Evolutionary conservation across 35 echinoderm and acorn worm genomes (phyloP).

Genomic region (Antedon bifida): DNA sequence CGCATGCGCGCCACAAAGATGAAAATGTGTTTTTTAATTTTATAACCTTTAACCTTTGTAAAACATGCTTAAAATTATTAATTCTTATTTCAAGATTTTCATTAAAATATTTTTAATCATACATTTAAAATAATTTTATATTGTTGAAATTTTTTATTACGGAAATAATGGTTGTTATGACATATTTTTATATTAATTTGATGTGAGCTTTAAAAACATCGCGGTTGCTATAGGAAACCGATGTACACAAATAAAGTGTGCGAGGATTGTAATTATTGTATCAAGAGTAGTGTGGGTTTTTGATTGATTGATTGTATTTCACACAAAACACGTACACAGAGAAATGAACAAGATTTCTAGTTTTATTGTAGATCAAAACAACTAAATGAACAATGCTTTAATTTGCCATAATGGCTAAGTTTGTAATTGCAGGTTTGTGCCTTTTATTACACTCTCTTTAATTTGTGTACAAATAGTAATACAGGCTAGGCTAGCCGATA

Average conservation of each 20-base stretch:
- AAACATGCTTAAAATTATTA: neutral
- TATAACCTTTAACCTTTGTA: neutral
- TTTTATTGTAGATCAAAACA: neutral
- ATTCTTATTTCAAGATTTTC: no score
- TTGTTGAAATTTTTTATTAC: no score
- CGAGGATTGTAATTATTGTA: neutral
- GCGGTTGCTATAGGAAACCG: neutral
- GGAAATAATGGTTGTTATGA: no score
- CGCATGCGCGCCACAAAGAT: no score
- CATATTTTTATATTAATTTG: no score
- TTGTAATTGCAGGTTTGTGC: conserved; percentile 11
- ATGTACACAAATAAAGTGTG: neutral
- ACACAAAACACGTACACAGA: neutral
- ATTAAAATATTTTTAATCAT: no score
- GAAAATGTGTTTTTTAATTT: neutral
- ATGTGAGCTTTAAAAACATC: no score
- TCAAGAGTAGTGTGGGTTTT: neutral
- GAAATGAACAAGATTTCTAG: neutral
- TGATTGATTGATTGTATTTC: neutral
- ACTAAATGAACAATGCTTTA: neutral
- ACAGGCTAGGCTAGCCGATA: no score
- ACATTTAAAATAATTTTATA: no score
- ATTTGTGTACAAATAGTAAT: no score
- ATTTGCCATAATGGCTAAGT: conserved; percentile 3
- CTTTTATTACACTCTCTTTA: neutral